A percentile compares a stretch with the other conserved stretches of the same genome.
phyloP scores from a whole-genome alignment of 2,888 invertebrate genomes.

The Punctoribates punctum region DNA sequence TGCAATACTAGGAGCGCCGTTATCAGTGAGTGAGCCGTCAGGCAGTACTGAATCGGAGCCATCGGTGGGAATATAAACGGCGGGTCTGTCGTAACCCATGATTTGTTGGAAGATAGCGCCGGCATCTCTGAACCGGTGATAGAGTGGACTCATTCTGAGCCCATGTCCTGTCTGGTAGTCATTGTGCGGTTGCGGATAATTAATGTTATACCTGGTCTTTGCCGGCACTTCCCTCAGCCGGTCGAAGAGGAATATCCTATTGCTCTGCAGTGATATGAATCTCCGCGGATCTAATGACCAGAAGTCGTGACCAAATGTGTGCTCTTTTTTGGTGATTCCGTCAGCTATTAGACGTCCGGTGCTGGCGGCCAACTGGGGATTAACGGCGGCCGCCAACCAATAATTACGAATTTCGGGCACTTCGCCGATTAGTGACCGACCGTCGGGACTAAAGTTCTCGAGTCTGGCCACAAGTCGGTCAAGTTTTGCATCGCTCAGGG shows the following conservation, averaged over 20 bases:
- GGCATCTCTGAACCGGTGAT: conserved; percentile 79
- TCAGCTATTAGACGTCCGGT: conserved; percentile 80
- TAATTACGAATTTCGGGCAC: conserved; percentile 87
- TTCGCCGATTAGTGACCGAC: conserved; percentile 91
- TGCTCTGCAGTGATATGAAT: conserved; percentile 89
- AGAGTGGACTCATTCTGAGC: conserved; percentile 88
- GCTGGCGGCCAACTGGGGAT: conserved; percentile 91
- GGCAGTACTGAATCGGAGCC: background rate
- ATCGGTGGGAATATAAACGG: conserved; percentile 32
- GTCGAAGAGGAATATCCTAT: conserved; percentile 83
- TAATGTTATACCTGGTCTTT: conserved; percentile 50
- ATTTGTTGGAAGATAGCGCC: conserved; percentile 95
- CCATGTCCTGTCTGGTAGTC: conserved; percentile 85
- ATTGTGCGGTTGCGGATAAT: conserved; percentile 52
- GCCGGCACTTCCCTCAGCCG: conserved; percentile 89
- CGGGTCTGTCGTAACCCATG: conserved; percentile 95
- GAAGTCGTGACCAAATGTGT: conserved; percentile 60
- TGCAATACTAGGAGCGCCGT: background rate
- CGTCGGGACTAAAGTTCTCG: conserved; percentile 94
- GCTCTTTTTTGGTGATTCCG: conserved; percentile 43
- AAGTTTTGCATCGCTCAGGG: conserved; percentile 68
- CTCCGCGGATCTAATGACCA: conserved; percentile 84
- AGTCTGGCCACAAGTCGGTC: conserved; percentile 81
- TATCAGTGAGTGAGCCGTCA: background rate
- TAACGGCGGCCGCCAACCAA: conserved; percentile 86